Evolutionary conservation across 2,797 vertebrate genomes (phyloP).

Genomic region (Lepus townsendii): DNA sequence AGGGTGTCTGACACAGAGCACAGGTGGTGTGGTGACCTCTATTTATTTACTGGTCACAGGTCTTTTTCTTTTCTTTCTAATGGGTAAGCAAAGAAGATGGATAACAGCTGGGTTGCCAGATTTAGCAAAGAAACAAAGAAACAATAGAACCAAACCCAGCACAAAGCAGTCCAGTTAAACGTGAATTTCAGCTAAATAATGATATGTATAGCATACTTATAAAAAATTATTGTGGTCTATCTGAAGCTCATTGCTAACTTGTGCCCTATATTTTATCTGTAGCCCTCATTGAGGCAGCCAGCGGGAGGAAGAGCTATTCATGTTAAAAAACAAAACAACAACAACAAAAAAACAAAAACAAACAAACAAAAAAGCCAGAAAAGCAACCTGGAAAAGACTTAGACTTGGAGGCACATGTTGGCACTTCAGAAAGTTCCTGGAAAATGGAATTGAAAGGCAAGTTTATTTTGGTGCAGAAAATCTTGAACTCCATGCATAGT

Average conservation of each 20-base stretch:
- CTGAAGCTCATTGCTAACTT: neutral
- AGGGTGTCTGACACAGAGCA: neutral
- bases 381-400: too few species aligned
- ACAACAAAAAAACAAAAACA: neutral
- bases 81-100: slow-evolving; percentile 22
- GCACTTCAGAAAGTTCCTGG: too few species aligned
- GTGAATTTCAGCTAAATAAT: slow-evolving; percentile 42
- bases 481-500: too few species aligned
- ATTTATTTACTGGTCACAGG: neutral
- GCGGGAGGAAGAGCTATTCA: neutral
- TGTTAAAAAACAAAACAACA: neutral
- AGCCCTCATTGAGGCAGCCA: neutral
- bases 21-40: neutral
- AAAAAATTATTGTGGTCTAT: neutral
- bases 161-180: slow-evolving; percentile 30
- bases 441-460: too few species aligned
- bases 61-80: slow-evolving; percentile 27
- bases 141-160: neutral
- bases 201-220: neutral
- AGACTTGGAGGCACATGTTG: neutral
- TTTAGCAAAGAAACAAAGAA: slow-evolving; percentile 40
- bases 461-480: too few species aligned
- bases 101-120: slow-evolving; percentile 5
- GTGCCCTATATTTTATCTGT: neutral
- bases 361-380: neutral